Percentiles rank a stretch among this genome's conserved stretches.
Evolutionary conservation across 1,140 invertebrate genomes (phyloP).

Genomic region (Chymomyza costata): DNA sequence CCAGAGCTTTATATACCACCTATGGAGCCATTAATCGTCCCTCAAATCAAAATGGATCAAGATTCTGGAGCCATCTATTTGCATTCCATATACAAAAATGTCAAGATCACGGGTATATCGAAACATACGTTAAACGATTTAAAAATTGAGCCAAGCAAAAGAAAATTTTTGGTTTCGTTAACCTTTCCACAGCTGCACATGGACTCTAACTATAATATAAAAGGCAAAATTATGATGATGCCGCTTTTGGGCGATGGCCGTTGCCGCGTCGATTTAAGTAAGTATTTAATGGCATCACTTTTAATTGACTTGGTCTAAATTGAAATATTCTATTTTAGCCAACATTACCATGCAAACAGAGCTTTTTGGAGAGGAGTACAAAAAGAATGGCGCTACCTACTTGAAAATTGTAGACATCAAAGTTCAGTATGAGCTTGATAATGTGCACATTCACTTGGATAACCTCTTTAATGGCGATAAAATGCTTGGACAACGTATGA

Average conservation of each 20-base stretch:
- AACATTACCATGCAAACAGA: conserved; percentile 80
- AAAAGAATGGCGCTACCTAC: conserved; percentile 74
- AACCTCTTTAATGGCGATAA: conserved; percentile 84
- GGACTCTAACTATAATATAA: conserved; percentile 77
- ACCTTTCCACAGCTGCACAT: conserved; percentile 78
- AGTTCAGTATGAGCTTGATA: conserved; percentile 79
- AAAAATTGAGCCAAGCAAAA: conserved; percentile 77
- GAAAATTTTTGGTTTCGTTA: conserved; percentile 76
- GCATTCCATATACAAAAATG: conserved; percentile 60
- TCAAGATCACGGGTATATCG: conserved; percentile 57
- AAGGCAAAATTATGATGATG: conserved; percentile 80
- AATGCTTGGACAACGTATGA: conserved; percentile 80
- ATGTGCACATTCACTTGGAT: conserved; percentile 79
- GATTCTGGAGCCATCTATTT: conserved; percentile 65
- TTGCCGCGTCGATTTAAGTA: conserved; percentile 78
- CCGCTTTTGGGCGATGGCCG: conserved; percentile 79
- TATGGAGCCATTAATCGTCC: conserved; percentile 79
- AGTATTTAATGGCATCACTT: no score
- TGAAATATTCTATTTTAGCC: conserved; percentile 68
- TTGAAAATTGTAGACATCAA: conserved; percentile 80
- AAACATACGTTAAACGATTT: conserved; percentile 53
- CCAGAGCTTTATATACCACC: conserved; percentile 80
- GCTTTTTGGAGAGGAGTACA: conserved; percentile 78
- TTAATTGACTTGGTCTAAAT: neutral
- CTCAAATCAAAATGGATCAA: conserved; percentile 75